Evolutionary conservation across 1,140 invertebrate genomes (phyloP).

Genomic region (Conopomorpha cramerella): DNA sequence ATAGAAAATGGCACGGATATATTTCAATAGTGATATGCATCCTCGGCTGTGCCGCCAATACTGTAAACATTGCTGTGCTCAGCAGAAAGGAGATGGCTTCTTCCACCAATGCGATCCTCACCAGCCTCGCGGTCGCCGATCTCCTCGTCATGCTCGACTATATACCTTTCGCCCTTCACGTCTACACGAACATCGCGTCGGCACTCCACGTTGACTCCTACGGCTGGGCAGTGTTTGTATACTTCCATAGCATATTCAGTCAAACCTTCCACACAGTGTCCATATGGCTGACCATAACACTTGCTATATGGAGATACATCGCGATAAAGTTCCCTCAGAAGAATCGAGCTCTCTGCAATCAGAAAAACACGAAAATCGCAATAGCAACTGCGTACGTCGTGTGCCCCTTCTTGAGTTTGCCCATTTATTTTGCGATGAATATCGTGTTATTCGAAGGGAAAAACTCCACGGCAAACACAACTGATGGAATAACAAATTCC

Average conservation of each 20-base stretch:
- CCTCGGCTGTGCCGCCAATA: slow-evolving; percentile 90
- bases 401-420: slow-evolving; percentile 84
- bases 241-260: slow-evolving; percentile 83
- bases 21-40: slow-evolving; percentile 75
- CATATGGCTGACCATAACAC: slow-evolving; percentile 88
- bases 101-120: slow-evolving; percentile 83
- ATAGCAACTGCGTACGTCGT: slow-evolving; percentile 80
- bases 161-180: slow-evolving; percentile 84
- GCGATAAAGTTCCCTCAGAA: slow-evolving; percentile 82
- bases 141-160: slow-evolving; percentile 93
- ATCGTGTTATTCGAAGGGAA: slow-evolving; percentile 32
- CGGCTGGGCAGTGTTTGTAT: slow-evolving; percentile 78
- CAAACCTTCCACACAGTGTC: slow-evolving; percentile 90
- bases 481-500: slow-evolving; percentile 11
- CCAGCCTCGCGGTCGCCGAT: slow-evolving; percentile 88
- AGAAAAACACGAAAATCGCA: slow-evolving; percentile 72
- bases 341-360: slow-evolving; percentile 78
- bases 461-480: slow-evolving; percentile 1
- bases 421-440: slow-evolving; percentile 73
- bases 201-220: slow-evolving; percentile 68
- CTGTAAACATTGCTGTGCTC: slow-evolving; percentile 91
- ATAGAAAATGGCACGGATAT: slow-evolving; percentile 54
- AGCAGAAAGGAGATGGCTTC: slow-evolving; percentile 87
- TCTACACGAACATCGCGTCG: slow-evolving; percentile 66
- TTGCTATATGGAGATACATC: slow-evolving; percentile 92